Percentiles rank a stretch among this genome's conserved stretches.
These are phyloP conservation scores for Pseudococcus jackbeardsleyi DNA, from an alignment of 2,888 invertebrate genomes.

Conservation along the genomic window DNA sequence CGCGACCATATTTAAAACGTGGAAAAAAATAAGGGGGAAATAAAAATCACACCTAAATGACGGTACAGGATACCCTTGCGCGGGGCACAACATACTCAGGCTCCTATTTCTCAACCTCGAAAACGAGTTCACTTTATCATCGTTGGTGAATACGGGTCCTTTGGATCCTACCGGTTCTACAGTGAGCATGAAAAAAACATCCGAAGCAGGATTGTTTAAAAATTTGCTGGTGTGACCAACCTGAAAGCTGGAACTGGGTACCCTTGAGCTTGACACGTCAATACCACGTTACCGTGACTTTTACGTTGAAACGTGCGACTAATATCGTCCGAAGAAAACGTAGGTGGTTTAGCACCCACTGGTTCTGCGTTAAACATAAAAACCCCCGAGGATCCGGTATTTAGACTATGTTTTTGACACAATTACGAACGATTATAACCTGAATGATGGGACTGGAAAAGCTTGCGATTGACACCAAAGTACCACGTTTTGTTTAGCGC, in stretches of 20 bases:
- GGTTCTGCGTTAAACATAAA: conserved; percentile 73
- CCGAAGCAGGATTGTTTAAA: no score
- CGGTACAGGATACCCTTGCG: conserved; percentile 80
- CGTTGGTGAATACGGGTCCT: conserved; percentile 77
- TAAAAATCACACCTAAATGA: conserved; percentile 75
- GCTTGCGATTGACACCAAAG: conserved; percentile 67
- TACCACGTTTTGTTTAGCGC: conserved; percentile 55
- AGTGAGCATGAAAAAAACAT: not conserved
- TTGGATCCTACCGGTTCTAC: conserved; percentile 78
- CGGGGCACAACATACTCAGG: conserved; percentile 72
- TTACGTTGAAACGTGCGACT: conserved; percentile 75
- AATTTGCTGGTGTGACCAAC: conserved; percentile 68
- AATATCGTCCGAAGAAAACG: conserved; percentile 76
- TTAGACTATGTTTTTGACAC: conserved; percentile 19
- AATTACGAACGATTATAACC: conserved; percentile 62
- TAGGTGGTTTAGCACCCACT: conserved; percentile 78
- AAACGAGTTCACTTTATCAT: conserved; percentile 71
- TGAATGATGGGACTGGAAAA: conserved; percentile 66
- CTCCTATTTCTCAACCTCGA: conserved; percentile 69
- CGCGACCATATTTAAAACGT: not conserved
- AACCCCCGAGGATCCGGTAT: not conserved
- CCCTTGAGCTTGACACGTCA: conserved; percentile 71
- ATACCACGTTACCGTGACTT: conserved; percentile 74
- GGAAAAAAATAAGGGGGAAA: not conserved
- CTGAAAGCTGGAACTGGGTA: conserved; percentile 70